Evolutionary conservation across 1,140 invertebrate genomes (phyloP).

Genomic region (Caenorhabditis elegans): DNA sequence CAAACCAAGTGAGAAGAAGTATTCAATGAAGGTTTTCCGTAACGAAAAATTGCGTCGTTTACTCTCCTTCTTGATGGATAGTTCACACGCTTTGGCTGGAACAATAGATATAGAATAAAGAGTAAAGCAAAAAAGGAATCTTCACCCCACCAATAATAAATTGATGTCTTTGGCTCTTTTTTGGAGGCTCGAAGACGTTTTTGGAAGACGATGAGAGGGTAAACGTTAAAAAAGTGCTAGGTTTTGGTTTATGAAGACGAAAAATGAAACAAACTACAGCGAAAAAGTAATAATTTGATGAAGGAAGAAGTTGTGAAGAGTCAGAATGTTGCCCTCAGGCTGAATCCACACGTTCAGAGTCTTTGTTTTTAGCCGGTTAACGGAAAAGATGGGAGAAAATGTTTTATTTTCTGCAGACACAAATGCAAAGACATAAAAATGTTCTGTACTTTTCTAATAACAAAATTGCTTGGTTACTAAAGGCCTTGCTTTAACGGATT

Average conservation of each 20-base stretch:
- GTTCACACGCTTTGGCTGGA: slow-evolving; percentile 15
- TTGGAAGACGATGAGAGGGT: neutral
- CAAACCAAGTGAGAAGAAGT: neutral
- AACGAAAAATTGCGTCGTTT: neutral
- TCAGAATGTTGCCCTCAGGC: slow-evolving; percentile 27
- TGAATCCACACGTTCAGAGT: slow-evolving; percentile 18
- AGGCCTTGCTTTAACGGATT: neutral
- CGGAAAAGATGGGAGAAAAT: neutral
- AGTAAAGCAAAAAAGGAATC: neutral
- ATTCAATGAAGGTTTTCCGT: neutral
- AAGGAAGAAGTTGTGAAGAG: slow-evolving; percentile 25
- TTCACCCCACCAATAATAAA: slow-evolving; percentile 28
- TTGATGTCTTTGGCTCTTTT: neutral
- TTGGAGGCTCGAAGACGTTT: neutral
- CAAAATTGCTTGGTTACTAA: slow-evolving; percentile 4
- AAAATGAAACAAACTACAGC: slow-evolving; percentile 18
- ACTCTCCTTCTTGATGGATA: neutral
- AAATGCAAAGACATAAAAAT: slow-evolving; percentile 21
- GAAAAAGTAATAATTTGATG: slow-evolving; percentile 31
- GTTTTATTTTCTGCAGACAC: slow-evolving; percentile 16
- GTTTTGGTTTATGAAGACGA: neutral
- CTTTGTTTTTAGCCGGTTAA: neutral
- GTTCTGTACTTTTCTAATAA: slow-evolving; percentile 24
- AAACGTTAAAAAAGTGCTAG: slow-evolving; percentile 1
- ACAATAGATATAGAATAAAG: neutral